These are phyloP conservation scores for Aegotheles bennettii DNA, from an alignment of 2,113 vertebrate species.

Conservation along the genomic window DNA sequence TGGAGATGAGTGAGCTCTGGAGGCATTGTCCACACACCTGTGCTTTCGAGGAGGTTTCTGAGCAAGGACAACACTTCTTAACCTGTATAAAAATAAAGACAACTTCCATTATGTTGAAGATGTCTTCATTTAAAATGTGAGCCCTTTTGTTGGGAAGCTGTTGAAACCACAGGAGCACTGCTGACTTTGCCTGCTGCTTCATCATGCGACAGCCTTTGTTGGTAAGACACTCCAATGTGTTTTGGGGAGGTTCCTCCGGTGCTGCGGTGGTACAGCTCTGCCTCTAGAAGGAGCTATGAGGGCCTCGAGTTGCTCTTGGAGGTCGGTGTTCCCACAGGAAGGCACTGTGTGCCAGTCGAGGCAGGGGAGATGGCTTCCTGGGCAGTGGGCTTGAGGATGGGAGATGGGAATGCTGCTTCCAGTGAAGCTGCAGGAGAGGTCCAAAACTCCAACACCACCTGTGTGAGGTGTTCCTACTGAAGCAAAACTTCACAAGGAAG, in stretches of 20 bases:
- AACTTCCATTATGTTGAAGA: not conserved
- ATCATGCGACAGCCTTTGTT: not conserved
- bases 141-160: not conserved
- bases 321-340: not conserved
- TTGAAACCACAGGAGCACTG: not conserved
- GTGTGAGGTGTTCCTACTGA: not conserved
- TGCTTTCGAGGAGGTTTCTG: not conserved
- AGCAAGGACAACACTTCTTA: not conserved
- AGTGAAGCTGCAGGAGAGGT: not conserved
- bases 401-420: not conserved
- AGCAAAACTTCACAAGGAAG: not conserved
- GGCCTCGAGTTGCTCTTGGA: not conserved
- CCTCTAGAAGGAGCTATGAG: not conserved
- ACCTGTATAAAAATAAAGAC: not conserved
- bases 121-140: not conserved
- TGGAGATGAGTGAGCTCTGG: not conserved
- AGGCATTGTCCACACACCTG: fast-evolving
- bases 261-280: not conserved
- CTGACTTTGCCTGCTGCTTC: not conserved
- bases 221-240: not conserved
- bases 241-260: not conserved
- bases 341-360: not conserved
- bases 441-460: not conserved
- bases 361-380: not conserved
- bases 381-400: not conserved